These are phyloP conservation scores for Numida meleagris DNA, from an alignment of 2,113 vertebrate genomes.

Conservation along the genomic window DNA sequence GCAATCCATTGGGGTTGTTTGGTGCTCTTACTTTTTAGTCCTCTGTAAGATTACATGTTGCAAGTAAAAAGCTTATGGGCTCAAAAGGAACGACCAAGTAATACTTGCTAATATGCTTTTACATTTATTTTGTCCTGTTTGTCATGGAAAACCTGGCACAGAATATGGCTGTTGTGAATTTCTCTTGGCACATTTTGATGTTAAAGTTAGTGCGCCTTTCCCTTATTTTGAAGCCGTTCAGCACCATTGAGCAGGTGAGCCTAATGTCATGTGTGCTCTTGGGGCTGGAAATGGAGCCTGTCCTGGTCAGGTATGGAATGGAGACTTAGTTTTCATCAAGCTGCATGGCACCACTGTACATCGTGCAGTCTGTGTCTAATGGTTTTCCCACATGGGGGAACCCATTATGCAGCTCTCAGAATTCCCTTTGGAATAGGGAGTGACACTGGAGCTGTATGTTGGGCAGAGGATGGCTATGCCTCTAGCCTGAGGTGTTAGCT, in stretches of 20 bases:
- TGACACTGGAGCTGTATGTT: not conserved
- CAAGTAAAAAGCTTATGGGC: accelerated
- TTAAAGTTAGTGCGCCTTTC: not conserved
- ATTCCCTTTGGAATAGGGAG: not conserved
- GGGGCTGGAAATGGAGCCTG: not conserved
- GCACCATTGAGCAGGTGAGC: not conserved
- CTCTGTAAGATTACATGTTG: not conserved
- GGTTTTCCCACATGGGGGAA: not conserved
- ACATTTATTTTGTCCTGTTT: not conserved
- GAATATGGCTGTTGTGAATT: not conserved
- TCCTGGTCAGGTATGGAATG: accelerated
- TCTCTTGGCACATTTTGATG: not conserved
- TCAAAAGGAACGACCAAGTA: not conserved
- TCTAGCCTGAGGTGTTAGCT: not conserved
- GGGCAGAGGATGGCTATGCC: not conserved
- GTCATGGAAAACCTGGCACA: not conserved
- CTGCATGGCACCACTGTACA: not conserved
- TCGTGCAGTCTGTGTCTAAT: not conserved
- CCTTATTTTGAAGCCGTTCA: not conserved
- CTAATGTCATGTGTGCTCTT: not conserved
- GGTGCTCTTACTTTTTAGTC: not conserved
- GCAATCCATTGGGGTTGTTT: not conserved
- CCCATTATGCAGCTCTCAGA: not conserved
- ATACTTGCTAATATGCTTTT: not conserved
- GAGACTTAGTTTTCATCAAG: not conserved